Conservation (phyloP, 1,140 invertebrate species). For the Lethrus apterus region DNA sequence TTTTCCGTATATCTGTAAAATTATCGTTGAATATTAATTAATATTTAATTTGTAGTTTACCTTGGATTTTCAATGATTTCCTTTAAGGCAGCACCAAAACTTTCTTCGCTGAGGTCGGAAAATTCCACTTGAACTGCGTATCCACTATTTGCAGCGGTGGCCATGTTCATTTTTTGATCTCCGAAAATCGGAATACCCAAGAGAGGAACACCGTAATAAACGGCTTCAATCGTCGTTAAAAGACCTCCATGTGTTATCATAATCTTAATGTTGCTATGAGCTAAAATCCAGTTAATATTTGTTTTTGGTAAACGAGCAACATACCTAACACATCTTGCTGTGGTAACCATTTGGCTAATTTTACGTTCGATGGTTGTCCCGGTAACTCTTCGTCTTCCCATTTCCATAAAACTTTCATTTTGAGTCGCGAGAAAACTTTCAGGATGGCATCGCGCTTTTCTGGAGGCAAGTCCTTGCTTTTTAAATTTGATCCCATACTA, state of each 20-base stretch:
- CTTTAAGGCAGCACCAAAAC: constrained; percentile 9
- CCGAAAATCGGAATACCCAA: constrained; percentile 40
- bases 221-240: constrained; percentile 39
- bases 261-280: constrained; percentile 29
- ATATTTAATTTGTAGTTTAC: constrained; percentile 11
- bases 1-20: constrained; percentile 12
- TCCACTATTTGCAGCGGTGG: constrained; percentile 24
- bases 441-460: constrained; percentile 39
- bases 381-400: constrained; percentile 44
- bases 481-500: constrained; percentile 46
- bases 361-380: constrained; percentile 46
- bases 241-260: constrained; percentile 32
- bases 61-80: constrained; percentile 19
- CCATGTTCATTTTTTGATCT: constrained; percentile 36
- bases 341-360: constrained; percentile 48
- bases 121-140: constrained; percentile 18
- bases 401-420: constrained; percentile 52
- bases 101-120: constrained; percentile 15
- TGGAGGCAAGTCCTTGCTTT: constrained; percentile 39
- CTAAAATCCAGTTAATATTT: constrained; percentile 14
- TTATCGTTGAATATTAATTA: not conserved
- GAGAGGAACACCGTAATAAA: constrained; percentile 46
- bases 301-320: constrained; percentile 6
- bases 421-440: constrained; percentile 45
- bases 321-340: constrained; percentile 55